Conservation (phyloP, 2,113 vertebrate genomes). For the Grus americana region DNA sequence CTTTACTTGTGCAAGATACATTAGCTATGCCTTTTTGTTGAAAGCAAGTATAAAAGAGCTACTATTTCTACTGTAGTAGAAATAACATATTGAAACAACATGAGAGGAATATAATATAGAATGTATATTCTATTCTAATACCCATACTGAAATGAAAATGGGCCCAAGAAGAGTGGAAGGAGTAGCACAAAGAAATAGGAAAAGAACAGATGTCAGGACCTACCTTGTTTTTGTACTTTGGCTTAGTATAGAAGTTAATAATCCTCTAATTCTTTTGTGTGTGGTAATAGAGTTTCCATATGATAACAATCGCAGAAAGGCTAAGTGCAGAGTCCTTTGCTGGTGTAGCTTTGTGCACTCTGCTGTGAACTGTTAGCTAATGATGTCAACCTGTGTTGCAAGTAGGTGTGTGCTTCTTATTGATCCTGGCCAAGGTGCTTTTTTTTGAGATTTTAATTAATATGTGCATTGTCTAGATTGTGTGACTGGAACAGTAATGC, state of each 20-base stretch:
- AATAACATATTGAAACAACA: not conserved
- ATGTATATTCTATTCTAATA: not conserved
- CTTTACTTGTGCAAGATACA: not conserved
- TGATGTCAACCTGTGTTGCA: not conserved
- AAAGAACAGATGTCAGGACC: not conserved
- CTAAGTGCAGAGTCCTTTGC: conserved; percentile 33
- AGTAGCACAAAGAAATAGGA: not conserved
- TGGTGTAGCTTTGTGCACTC: not conserved
- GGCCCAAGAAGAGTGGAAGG: not conserved
- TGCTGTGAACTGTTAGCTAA: not conserved
- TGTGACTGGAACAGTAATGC: not conserved
- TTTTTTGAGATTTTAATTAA: not conserved
- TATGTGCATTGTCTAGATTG: not conserved
- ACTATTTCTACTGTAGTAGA: not conserved
- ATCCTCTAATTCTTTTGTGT: not conserved
- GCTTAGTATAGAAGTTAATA: not conserved
- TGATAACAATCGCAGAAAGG: not conserved
- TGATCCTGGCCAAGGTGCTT: not conserved
- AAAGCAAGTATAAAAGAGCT: not conserved
- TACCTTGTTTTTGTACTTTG: conserved; percentile 32
- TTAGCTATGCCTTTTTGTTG: not conserved
- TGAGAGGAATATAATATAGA: not conserved
- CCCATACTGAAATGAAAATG: not conserved
- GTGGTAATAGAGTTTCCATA: not conserved
- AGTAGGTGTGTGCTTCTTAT: not conserved